Evolutionary conservation across 2,797 vertebrate species (phyloP).

Genomic region (Crocodylus rhombifer): DNA sequence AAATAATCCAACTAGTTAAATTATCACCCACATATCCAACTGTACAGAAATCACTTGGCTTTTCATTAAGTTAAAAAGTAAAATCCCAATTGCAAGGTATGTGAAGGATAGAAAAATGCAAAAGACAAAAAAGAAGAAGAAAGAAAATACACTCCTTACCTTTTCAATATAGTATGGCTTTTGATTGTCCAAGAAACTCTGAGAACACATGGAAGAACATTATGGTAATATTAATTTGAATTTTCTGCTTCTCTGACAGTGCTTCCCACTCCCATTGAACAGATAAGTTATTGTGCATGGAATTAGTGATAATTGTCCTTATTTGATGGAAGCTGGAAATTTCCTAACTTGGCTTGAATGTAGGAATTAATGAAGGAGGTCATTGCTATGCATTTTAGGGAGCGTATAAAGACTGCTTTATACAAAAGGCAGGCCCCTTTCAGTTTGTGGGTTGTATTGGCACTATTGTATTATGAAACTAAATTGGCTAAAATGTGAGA

Average conservation of each 20-base stretch:
- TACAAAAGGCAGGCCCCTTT: not conserved
- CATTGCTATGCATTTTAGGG: not conserved
- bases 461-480: not conserved
- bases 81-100: not conserved
- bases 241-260: not conserved
- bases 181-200: not conserved
- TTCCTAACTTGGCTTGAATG: not conserved
- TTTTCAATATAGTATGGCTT: not conserved
- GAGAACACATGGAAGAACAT: not conserved
- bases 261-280: fast-evolving
- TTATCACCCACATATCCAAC: not conserved
- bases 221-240: not conserved
- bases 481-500: not conserved
- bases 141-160: not conserved
- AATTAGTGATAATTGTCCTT: not conserved
- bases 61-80: not conserved
- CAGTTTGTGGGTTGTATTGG: not conserved
- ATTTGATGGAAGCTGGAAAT: not conserved
- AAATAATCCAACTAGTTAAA: not conserved
- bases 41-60: not conserved
- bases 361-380: not conserved
- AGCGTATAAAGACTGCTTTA: not conserved
- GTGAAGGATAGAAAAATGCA: not conserved
- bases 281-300: not conserved
- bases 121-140: not conserved